Conservation (phyloP, 2,113 vertebrate genomes). For the Charina bottae region DNA sequence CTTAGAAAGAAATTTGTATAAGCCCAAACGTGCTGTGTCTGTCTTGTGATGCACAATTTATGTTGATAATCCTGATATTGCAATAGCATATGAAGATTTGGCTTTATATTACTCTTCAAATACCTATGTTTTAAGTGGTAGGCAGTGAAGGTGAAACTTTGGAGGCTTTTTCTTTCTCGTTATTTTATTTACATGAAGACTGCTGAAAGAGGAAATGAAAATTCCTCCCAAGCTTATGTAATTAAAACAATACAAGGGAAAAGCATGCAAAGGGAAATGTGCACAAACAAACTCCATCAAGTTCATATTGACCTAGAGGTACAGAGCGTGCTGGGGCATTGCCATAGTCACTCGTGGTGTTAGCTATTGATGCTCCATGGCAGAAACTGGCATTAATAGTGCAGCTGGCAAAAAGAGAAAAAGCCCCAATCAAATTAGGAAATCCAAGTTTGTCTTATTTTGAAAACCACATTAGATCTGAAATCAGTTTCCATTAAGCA, state of each 20-base stretch:
- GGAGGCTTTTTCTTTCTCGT: not conserved
- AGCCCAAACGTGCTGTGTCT: slow-evolving; percentile 25
- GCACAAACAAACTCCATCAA: not conserved
- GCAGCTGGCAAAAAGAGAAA: slow-evolving; percentile 37
- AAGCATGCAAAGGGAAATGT: not conserved
- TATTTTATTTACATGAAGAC: not conserved
- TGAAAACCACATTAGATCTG: slow-evolving; percentile 36
- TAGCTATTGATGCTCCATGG: slow-evolving; percentile 50
- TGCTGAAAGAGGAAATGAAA: slow-evolving; percentile 11
- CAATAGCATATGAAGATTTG: not conserved
- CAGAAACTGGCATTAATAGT: slow-evolving; percentile 51
- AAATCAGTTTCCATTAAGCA: slow-evolving; percentile 54
- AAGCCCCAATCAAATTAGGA: slow-evolving; percentile 32
- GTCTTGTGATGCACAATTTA: slow-evolving; percentile 21
- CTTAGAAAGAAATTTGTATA: slow-evolving; percentile 13
- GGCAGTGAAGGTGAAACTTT: not conserved
- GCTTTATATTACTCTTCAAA: slow-evolving; percentile 8
- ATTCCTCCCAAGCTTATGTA: not conserved
- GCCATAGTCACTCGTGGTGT: slow-evolving; percentile 3
- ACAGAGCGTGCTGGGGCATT: slow-evolving; percentile 17
- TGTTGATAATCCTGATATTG: slow-evolving; percentile 16
- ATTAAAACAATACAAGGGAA: slow-evolving; percentile 19
- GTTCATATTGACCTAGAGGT: slow-evolving; percentile 28
- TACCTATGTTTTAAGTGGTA: not conserved
- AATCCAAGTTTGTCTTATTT: slow-evolving; percentile 17